These are phyloP conservation scores for Argyra leucocephala DNA, from an alignment of 2,888 invertebrate species.

Conservation along the genomic window DNA sequence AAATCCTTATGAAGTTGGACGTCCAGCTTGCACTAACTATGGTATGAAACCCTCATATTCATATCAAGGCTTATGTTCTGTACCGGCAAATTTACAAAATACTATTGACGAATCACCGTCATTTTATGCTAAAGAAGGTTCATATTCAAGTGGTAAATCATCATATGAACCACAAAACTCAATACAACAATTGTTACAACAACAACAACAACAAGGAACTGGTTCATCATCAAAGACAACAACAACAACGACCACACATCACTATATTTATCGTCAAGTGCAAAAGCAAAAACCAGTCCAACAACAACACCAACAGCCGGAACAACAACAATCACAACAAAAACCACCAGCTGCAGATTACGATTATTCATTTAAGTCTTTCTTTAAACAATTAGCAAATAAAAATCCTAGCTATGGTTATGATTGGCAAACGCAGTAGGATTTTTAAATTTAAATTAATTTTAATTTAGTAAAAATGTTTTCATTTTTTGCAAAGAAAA, in stretches of 20 bases:
- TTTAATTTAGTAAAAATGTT: neutral
- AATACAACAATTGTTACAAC: constrained; percentile 22
- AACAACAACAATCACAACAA: constrained; percentile 11
- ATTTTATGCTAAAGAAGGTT: constrained; percentile 30
- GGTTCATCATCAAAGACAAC: constrained; percentile 13
- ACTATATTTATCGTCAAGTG: constrained; percentile 10
- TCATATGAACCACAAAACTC: constrained; percentile 25
- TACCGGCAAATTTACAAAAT: constrained; percentile 46
- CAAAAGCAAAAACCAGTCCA: constrained; percentile 40
- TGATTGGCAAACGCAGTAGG: constrained; percentile 8
- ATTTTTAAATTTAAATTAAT: neutral
- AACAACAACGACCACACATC: constrained; percentile 18
- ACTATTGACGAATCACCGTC: constrained; percentile 39
- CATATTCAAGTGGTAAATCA: constrained; percentile 28
- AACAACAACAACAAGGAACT: constrained; percentile 11
- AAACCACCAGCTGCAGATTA: constrained; percentile 11
- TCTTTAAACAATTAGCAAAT: constrained; percentile 9
- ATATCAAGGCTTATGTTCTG: constrained; percentile 65
- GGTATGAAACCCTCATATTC: constrained; percentile 61
- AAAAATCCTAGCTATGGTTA: constrained; percentile 2
- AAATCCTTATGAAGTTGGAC: constrained; percentile 66
- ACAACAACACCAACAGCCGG: constrained; percentile 45
- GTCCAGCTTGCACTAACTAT: constrained; percentile 59
- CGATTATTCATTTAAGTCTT: constrained; percentile 17
- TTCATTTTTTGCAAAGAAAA: neutral